A percentile compares a stretch with the other conserved stretches of the same genome.
Evolutionary conservation across 2,888 invertebrate genomes (phyloP).

Genomic region (Diarsia rubi): DNA sequence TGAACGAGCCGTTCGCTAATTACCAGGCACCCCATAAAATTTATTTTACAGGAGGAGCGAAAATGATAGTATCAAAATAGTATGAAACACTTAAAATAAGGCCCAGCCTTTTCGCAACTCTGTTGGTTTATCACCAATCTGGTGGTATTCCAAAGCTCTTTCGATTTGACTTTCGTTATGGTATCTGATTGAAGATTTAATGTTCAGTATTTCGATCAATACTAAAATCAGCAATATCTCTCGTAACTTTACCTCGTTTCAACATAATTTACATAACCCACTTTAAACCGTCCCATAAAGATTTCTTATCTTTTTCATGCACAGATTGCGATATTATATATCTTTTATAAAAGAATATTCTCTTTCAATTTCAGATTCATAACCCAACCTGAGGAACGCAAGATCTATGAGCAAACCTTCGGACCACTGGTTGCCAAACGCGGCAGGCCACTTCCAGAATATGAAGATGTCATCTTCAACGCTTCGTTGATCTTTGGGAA

Average conservation of each 20-base stretch:
- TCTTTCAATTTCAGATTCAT: conserved; percentile 49
- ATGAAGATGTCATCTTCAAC: conserved; percentile 73
- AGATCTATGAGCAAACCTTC: conserved; percentile 68
- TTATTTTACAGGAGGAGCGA: too few species aligned
- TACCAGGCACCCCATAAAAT: too few species aligned
- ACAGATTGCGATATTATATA: background rate
- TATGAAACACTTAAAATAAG: too few species aligned
- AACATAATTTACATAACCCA: background rate
- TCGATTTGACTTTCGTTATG: background rate
- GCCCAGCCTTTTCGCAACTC: too few species aligned
- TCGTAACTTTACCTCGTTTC: too few species aligned
- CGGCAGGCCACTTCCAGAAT: conserved; percentile 69
- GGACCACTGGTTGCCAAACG: conserved; percentile 66
- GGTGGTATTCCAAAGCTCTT: background rate
- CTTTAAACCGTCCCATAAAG: background rate
- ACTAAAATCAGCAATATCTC: background rate
- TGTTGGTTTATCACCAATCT: background rate
- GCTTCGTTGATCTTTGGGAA: conserved; percentile 78
- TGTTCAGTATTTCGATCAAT: background rate
- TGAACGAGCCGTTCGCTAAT: too few species aligned
- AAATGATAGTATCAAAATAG: too few species aligned
- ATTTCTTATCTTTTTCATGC: background rate
- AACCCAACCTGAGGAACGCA: conserved; percentile 49
- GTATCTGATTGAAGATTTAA: background rate
- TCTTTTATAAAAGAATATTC: background rate